These are phyloP conservation scores for Phalacrocorax aristotelis DNA, from an alignment of 2,113 vertebrate genomes.

Conservation along the genomic window DNA sequence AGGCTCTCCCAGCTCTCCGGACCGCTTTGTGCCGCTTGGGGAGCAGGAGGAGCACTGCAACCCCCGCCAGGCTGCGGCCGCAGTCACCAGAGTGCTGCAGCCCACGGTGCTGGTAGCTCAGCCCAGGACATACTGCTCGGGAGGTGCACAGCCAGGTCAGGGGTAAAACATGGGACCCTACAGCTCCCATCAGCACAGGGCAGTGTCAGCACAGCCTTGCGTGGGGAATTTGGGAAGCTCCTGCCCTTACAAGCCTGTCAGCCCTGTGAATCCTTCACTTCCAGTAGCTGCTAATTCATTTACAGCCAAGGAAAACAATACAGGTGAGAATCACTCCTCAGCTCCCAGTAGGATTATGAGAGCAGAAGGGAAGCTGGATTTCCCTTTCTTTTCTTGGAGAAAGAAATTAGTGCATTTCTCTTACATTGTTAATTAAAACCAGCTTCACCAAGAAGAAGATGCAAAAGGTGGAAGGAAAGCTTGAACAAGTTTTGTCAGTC, in stretches of 20 bases:
- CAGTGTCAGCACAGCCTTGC: neutral
- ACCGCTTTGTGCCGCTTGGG: rapidly evolving
- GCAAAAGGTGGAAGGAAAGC: neutral
- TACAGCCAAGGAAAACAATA: neutral
- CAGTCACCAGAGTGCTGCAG: neutral
- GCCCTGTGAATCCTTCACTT: neutral
- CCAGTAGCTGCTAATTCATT: slow-evolving; percentile 6
- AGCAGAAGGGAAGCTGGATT: neutral
- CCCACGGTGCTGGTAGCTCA: rapidly evolving
- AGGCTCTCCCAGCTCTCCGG: neutral
- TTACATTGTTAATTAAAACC: slow-evolving; percentile 5
- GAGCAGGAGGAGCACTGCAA: neutral
- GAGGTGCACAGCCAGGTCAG: neutral
- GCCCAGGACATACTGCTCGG: rapidly evolving
- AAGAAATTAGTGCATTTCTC: neutral
- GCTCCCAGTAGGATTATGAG: neutral
- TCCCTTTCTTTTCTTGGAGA: neutral
- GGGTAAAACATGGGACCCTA: neutral
- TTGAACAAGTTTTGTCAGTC: neutral
- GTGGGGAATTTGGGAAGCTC: neutral
- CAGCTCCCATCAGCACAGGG: neutral
- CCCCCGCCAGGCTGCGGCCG: neutral
- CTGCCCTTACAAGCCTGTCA: neutral
- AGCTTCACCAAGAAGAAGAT: neutral
- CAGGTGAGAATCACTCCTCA: neutral